Evolutionary conservation across 2,113 vertebrate species (phyloP).

Genomic region (Paraplagusia blochii): DNA sequence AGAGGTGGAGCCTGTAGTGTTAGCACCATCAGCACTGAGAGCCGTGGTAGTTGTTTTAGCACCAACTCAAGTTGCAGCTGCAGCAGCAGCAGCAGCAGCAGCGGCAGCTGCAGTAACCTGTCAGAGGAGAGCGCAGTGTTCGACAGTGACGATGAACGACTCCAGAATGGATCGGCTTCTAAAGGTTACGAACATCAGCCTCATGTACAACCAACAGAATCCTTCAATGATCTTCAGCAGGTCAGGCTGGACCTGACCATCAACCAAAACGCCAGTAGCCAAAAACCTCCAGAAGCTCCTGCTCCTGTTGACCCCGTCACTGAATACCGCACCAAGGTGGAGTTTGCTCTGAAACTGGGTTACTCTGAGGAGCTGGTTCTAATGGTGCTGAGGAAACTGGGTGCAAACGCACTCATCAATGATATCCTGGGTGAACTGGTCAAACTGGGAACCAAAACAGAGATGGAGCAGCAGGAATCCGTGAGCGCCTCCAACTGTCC

Average conservation of each 20-base stretch:
- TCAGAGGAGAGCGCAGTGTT: slow-evolving; percentile 87
- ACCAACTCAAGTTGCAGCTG: slow-evolving; percentile 45
- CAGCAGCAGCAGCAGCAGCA: slow-evolving; percentile 62
- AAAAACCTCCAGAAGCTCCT: slow-evolving; percentile 44
- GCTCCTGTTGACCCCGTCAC: slow-evolving; percentile 67
- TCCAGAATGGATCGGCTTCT: slow-evolving; percentile 33
- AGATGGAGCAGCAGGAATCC: slow-evolving; percentile 76
- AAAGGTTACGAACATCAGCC: slow-evolving; percentile 16
- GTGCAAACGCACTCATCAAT: slow-evolving; percentile 91
- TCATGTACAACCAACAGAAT: slow-evolving; percentile 17
- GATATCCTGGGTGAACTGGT: slow-evolving; percentile 96
- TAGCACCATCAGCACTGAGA: slow-evolving; percentile 61
- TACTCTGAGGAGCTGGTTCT: slow-evolving; percentile 93
- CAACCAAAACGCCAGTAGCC: slow-evolving; percentile 62
- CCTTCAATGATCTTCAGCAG: slow-evolving; percentile 14
- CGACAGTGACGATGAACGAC: slow-evolving; percentile 84
- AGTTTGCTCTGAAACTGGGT: slow-evolving; percentile 95
- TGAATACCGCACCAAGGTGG: slow-evolving; percentile 91
- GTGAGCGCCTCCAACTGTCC: slow-evolving; percentile 73
- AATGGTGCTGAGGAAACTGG: slow-evolving; percentile 91
- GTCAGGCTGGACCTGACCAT: slow-evolving; percentile 50
- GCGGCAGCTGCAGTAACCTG: slow-evolving; percentile 65
- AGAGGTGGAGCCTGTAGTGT: slow-evolving; percentile 68
- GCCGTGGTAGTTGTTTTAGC: slow-evolving; percentile 25
- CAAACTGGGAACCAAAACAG: slow-evolving; percentile 91